phyloP scores from a whole-genome alignment of 1,140 invertebrate species.

The Monomorium pharaonis region DNA sequence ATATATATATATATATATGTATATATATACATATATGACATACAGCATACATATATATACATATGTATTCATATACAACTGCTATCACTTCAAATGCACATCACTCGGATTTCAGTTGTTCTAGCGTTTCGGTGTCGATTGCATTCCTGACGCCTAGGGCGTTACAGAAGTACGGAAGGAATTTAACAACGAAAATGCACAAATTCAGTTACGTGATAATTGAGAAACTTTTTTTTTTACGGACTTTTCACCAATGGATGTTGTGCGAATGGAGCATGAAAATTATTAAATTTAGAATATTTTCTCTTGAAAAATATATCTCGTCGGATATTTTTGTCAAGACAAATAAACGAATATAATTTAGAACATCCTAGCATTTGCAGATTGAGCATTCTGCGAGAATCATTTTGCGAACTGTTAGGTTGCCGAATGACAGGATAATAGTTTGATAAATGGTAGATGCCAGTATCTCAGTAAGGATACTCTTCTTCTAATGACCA shows the following conservation, averaged over 20 bases:
- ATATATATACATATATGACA: neutral
- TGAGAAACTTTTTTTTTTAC: neutral
- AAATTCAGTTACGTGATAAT: neutral
- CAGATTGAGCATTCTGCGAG: neutral
- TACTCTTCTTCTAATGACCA: neutral
- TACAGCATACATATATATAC: no score
- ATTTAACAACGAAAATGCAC: constrained; percentile 6
- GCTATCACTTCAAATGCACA: constrained; percentile 5
- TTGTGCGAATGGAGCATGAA: neutral
- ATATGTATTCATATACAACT: neutral
- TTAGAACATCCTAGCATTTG: neutral
- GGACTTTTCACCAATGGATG: neutral
- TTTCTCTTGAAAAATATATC: neutral
- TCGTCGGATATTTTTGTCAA: neutral
- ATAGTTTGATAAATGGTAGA: neutral
- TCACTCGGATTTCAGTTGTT: constrained; percentile 48
- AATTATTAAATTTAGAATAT: neutral
- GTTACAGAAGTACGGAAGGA: constrained; percentile 6
- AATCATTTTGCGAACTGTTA: neutral
- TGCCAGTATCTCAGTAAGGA: neutral
- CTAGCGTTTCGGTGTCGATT: constrained; percentile 26
- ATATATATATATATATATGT: no score
- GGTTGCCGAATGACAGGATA: neutral
- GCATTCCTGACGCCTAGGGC: constrained; percentile 28
- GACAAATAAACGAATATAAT: neutral